Conservation (phyloP, 1,140 invertebrate genomes). For the Pseudomyrmex dendroicus region DNA sequence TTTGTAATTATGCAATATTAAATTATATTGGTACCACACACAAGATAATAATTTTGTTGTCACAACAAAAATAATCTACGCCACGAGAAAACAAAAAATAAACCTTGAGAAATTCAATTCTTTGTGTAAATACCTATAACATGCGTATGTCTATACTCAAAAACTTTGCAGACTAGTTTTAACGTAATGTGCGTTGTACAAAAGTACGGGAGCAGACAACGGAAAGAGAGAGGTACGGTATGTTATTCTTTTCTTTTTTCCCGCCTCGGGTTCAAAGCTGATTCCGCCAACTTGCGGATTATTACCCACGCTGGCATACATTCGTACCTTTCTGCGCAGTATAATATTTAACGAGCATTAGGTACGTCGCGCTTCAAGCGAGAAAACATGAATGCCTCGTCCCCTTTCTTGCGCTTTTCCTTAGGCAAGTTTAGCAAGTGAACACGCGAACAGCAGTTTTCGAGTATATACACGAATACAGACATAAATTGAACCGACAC, state of each 20-base stretch:
- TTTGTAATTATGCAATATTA: too few species aligned
- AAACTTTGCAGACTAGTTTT: background rate
- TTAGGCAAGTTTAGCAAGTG: conserved; percentile 19
- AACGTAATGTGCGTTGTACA: background rate
- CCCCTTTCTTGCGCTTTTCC: conserved; percentile 42
- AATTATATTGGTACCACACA: too few species aligned
- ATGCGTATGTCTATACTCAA: too few species aligned
- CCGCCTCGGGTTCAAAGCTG: background rate
- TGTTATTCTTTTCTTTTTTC: background rate
- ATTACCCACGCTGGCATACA: conserved; percentile 6
- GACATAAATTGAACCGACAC: background rate
- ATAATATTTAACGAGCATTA: conserved; percentile 33
- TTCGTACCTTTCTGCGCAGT: conserved; percentile 12
- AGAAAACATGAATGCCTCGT: conserved; percentile 43
- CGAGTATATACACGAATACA: background rate
- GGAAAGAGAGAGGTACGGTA: background rate
- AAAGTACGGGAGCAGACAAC: background rate
- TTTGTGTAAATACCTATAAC: too few species aligned
- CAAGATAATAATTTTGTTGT: too few species aligned
- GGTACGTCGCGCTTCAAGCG: conserved; percentile 32
- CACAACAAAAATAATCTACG: too few species aligned
- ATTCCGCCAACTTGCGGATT: conserved; percentile 10
- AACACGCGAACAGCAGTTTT: conserved; percentile 17
- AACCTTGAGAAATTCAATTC: too few species aligned
- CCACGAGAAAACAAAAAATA: too few species aligned